Evolutionary conservation across 2,797 vertebrate species (phyloP), one percentile per base, ranked within the genome.

Genomic region (Sebastiscus tertius): DNA sequence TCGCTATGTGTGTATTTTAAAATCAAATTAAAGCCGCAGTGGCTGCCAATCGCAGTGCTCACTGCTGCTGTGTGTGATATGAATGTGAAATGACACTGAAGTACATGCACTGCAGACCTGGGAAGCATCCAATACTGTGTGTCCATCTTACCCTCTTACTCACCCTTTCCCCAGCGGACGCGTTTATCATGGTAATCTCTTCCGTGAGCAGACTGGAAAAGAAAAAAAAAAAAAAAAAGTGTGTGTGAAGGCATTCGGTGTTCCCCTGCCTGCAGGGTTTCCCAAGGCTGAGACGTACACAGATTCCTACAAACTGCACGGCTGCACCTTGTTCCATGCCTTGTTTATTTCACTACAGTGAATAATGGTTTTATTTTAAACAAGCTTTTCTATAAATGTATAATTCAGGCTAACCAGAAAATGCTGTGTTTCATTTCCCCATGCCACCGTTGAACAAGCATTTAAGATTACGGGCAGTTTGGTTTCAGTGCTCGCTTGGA

Each of bases 331-430:
- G 75, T 68, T 77, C 66, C 36, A 16, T 27, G 75, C 71, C 59
- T 81, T 83, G 70, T 86, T 91, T 89, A 77, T 79, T 84, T 88
- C 74, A 36, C 70, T 49, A 24, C 67, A 31, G 74, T 83, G 63
- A 86, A 79, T 79, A 77, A 84, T 62, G 20, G 18, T 67, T 87
- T 84, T 79, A 81, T 81, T 86, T 83, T 73, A 87, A 85, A 73
- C 63, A 62, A 16, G 6, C 65, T 55, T 81, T 83, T 71, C 75
- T 79, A 59, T 82, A 81, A 88, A 93, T 92, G 64, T 83, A 91
- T 93, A 90, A 93, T 95, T 93, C 85, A 94, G 64, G 75, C 61
- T 79, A 75, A 88, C 62, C 82, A 81, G 76, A 74, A 90, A 90
- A 86, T 72, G 76, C 64, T 74, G 81, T 86, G 82, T 88, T 89